Base-by-base conservation (phyloP, 1,140 invertebrate species). In the Cotesia glomerata region DNA sequence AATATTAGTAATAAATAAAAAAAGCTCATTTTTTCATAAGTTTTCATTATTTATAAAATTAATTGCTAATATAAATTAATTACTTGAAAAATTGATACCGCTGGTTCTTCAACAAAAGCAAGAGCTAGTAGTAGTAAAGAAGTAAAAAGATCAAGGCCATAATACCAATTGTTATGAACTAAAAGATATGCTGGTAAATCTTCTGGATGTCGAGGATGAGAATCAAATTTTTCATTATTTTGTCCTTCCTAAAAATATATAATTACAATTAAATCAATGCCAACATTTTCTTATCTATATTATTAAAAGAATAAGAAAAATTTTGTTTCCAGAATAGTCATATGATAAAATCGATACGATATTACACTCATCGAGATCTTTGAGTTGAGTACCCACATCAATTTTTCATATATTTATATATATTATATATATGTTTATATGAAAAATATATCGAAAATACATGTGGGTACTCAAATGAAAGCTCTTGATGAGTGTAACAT, bases 201-300 rank as follows among this genome's bases (percentile, higher is more conserved):
- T 79, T 93, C 92, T 26, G 92, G 92, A 82, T 92, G 92, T 52
- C 91, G 90, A 0, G 95, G 95, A 86, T 97, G 95, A 4, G 94
- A 95, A 80, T 94, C 93, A 82, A 96, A 97, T 84, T 97, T 97
- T 84, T 97, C 95, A 88, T 97, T 97, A 80, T 97, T 96, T 85
- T 91, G 90, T 9, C 95, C 95, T 91, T 97, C 95, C 92, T 96
- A 82, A 49, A 86, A 83, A 61, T 76, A 64, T 34, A 45, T 35
- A 65, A 18, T 35, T 56, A 54, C 16, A 13, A 36, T 39, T 5
- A 52, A 58, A 16, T 7, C 11, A 13, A 14, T 67, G 1, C 35
- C 16, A 13, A 11, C 16, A 5, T 35, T 58, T 26, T 13, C 5
- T 70, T 3, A n/a, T 36, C 35, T 4, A 4, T 4, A 3, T 36